A percentile compares a stretch with the other conserved stretches of the same genome.
Conservation (phyloP, 2,797 vertebrate species). For the Anguilla megastoma region DNA sequence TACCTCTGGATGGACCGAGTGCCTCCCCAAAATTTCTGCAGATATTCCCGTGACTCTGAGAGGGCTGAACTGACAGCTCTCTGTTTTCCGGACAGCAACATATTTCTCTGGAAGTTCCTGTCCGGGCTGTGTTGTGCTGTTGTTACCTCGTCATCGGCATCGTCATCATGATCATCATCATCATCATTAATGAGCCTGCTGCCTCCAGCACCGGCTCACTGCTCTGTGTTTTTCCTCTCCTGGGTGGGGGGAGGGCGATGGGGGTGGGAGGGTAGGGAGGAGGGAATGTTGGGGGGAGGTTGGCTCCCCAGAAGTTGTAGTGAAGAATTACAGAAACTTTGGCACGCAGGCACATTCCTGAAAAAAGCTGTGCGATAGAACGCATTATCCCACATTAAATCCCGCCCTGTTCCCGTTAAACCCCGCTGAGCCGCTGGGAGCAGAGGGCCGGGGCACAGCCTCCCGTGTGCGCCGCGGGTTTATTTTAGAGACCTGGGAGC, state of each 20-base stretch:
- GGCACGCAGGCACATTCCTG: constrained; percentile 28
- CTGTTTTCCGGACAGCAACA: constrained; percentile 9
- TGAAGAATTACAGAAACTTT: constrained; percentile 45
- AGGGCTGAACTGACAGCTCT: neutral
- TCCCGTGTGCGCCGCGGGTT: neutral
- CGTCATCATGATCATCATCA: neutral
- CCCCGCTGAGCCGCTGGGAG: neutral
- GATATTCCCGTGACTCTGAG: neutral
- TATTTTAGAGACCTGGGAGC: neutral
- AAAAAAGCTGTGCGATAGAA: neutral
- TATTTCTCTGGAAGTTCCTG: neutral
- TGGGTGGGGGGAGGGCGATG: neutral
- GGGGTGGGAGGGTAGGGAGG: too few relatives aligned
- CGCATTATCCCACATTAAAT: constrained; percentile 2
- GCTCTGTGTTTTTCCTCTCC: neutral
- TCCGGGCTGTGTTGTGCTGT: neutral
- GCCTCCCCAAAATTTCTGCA: neutral
- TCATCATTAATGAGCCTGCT: neutral
- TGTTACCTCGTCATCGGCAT: neutral
- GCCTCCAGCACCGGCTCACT: neutral
- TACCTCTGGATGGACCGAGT: neutral
- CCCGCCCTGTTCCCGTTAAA: neutral
- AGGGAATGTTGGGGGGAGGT: neutral
- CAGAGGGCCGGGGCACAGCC: neutral
- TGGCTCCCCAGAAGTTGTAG: constrained; percentile 45